Conservation (phyloP, 1,140 invertebrate species). For the Anoplolepis gracilipes region DNA sequence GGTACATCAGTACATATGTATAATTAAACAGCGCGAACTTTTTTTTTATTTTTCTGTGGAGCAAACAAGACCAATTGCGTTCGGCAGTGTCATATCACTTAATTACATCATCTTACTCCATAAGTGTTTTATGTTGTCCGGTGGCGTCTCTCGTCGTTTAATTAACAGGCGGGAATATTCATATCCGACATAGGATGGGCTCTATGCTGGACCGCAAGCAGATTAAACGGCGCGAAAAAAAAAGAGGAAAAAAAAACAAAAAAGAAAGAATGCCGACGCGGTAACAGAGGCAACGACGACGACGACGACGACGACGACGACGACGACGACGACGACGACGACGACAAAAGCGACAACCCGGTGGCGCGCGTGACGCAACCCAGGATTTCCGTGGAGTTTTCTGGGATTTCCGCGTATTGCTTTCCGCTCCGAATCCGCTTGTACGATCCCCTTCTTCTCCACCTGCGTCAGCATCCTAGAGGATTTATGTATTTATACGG, state of each 20-base stretch:
- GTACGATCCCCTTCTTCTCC: constrained; percentile 45
- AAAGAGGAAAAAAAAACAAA: neutral
- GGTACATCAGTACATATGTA: neutral
- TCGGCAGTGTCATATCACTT: neutral
- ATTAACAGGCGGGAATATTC: constrained; percentile 59
- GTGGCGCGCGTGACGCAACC: constrained; percentile 15
- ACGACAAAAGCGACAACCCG: constrained; percentile 37
- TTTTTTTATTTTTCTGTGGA: neutral
- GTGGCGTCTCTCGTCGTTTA: constrained; percentile 40
- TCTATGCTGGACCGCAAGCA: constrained; percentile 47
- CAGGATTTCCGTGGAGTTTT: constrained; percentile 37
- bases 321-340: neutral
- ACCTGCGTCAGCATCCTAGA: constrained; percentile 36
- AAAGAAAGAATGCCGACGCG: constrained; percentile 28
- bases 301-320: constrained; percentile 4
- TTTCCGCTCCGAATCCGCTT: constrained; percentile 14
- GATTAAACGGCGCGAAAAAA: constrained; percentile 53
- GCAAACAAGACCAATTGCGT: neutral
- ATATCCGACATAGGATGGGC: constrained; percentile 38
- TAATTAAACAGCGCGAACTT: neutral
- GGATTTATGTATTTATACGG: constrained; percentile 70
- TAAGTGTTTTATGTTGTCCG: constrained; percentile 46
- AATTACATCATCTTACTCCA: constrained; percentile 57
- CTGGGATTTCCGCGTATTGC: constrained; percentile 24
- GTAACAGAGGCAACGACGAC: constrained; percentile 14